These are phyloP conservation scores for Empidonax traillii DNA, from an alignment of 2,113 vertebrate genomes.

Conservation along the genomic window DNA sequence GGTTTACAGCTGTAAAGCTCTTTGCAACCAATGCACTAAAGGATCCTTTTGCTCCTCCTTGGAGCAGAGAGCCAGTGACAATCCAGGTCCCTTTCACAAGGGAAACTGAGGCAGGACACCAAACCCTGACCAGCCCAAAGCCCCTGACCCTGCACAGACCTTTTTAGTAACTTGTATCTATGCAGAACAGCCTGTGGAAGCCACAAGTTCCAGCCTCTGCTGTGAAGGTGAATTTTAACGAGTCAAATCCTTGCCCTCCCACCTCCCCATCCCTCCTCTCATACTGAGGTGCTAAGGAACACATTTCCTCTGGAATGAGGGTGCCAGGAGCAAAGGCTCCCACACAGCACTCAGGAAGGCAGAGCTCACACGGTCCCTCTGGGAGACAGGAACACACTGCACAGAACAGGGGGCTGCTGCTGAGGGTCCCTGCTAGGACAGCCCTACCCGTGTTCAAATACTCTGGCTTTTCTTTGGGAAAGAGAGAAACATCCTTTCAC, in stretches of 20 bases:
- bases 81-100: not conserved
- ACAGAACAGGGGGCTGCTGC: not conserved
- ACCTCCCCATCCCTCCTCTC: not conserved
- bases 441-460: not conserved
- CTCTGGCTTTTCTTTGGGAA: constrained; percentile 27
- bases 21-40: not conserved
- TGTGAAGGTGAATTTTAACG: not conserved
- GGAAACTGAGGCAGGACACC: constrained; percentile 14
- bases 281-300: not conserved
- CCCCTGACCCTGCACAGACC: not conserved
- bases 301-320: not conserved
- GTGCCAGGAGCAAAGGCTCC: not conserved
- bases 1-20: not conserved
- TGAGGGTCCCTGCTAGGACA: not conserved
- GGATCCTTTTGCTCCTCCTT: not conserved
- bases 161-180: not conserved
- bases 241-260: not conserved
- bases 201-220: not conserved
- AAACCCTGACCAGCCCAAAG: not conserved
- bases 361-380: not conserved
- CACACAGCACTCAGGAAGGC: not conserved
- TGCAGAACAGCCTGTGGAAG: not conserved
- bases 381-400: not conserved
- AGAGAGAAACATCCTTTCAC: not conserved
- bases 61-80: not conserved